phyloP scores from a whole-genome alignment of 64 coral and sea anemone genomes.

The Trachythela sp. region DNA sequence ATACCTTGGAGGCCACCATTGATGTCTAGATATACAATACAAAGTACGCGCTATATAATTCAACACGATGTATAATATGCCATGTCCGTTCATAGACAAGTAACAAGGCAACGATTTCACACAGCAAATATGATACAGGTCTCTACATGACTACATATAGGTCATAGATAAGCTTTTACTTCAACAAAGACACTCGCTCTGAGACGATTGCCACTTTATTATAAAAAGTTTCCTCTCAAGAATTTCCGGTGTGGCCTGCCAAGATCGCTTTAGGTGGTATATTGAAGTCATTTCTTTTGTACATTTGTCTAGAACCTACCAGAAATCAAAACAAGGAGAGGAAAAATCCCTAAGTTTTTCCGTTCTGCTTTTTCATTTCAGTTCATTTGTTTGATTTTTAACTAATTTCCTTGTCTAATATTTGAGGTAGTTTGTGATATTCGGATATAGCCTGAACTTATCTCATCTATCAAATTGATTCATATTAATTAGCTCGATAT shows the following conservation, averaged over 20 bases:
- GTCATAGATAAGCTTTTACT: background rate
- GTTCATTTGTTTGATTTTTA: too few species aligned
- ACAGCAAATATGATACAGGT: background rate
- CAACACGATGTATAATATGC: background rate
- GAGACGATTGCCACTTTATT: background rate
- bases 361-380: background rate
- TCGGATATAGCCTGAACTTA: too few species aligned
- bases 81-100: background rate
- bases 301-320: background rate
- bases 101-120: background rate
- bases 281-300: background rate
- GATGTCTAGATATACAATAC: background rate
- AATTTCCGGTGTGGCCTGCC: background rate
- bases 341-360: background rate
- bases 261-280: background rate
- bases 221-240: background rate
- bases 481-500: too few species aligned
- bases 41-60: background rate
- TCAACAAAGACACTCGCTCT: background rate
- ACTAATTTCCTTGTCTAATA: too few species aligned
- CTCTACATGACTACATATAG: background rate
- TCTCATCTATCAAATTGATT: too few species aligned
- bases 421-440: too few species aligned
- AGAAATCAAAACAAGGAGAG: background rate
- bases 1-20: background rate